Base-by-base conservation (phyloP, 2,797 vertebrate genomes). In the Oreochromis grahami region DNA sequence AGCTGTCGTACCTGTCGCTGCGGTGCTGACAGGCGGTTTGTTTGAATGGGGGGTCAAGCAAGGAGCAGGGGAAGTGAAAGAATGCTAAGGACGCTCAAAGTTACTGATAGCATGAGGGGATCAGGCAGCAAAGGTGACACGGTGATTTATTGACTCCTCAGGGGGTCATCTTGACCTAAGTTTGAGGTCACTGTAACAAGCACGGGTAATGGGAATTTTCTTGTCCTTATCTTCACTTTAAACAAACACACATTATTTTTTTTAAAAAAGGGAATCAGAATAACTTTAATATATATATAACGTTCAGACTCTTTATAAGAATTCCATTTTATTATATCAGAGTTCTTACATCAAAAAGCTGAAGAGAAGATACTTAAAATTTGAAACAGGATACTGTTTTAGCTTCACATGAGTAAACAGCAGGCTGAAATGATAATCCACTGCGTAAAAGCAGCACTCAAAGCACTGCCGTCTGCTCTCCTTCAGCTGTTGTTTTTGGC, bases 21-120 rank as follows among this genome's bases (percentile, higher is more conserved):
- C 90, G 91, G 95, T 79, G 92, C 92, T 96, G 95, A 95, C 97
- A 98, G 96, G 94, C 95, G 93, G 96, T 97, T 97, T 98, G 95
- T 96, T 95, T 95, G 90, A 93, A 93, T 68, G 89, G 90, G 87
- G 95, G 95, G 94, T 96, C 95, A 96, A 89, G 93, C 91, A 88
- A 92, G 94, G 95, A 96, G 92, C 83, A 94, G 82, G 89, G 95
- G 95, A 96, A 96, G 94, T 94, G 92, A 91, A 94, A 95, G 94
- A 96, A 96, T 95, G 93, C 95, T 91, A 91, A 94, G 94, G 94
- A 94, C 95, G 94, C 94, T 95, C 93, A 93, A 93, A 95, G 93
- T 96, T 96, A 94, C 94, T 94, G 95, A 96, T 94, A 96, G 92
- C 90, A 84, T 88, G 87, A 91, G 82, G 85, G 88, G 87, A 90